Conservation (phyloP, 2,888 invertebrate genomes). For the Blastobasis lacticolella region DNA sequence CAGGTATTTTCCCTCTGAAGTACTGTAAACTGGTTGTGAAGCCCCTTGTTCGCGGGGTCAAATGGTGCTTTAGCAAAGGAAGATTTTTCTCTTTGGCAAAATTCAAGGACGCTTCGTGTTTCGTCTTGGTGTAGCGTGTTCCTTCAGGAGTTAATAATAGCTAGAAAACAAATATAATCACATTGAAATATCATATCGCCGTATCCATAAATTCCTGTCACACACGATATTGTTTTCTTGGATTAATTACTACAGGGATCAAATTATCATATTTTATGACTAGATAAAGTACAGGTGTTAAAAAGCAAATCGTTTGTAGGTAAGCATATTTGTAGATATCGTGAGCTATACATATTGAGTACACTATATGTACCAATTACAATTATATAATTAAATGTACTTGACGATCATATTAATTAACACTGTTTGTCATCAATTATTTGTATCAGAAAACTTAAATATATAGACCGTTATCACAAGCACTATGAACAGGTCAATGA, state of each 20-base stretch:
- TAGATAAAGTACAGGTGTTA: too few species aligned
- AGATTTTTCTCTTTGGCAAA: slow-evolving; percentile 91
- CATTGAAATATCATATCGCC: background rate
- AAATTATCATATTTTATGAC: too few species aligned
- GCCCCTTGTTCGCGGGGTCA: slow-evolving; percentile 96
- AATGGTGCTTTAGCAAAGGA: slow-evolving; percentile 88
- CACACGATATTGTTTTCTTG: too few species aligned
- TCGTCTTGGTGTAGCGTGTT: slow-evolving; percentile 90
- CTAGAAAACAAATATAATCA: slow-evolving; percentile 55
- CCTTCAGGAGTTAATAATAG: slow-evolving; percentile 94
- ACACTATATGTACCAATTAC: too few species aligned
- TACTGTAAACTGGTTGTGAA: slow-evolving; percentile 90
- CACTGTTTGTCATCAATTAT: background rate
- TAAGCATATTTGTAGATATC: too few species aligned
- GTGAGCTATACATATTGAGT: too few species aligned
- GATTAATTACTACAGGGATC: too few species aligned
- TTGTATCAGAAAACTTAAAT: background rate
- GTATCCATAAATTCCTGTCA: background rate
- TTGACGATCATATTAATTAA: too few species aligned
- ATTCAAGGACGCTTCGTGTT: slow-evolving; percentile 89
- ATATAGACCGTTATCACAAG: background rate
- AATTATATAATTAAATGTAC: too few species aligned
- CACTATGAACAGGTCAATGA: slow-evolving; percentile 9
- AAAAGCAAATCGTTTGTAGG: too few species aligned
- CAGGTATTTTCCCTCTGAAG: slow-evolving; percentile 85